These are phyloP conservation scores for Plagiodera versicolora DNA, from an alignment of 2,888 invertebrate species.

Conservation along the genomic window DNA sequence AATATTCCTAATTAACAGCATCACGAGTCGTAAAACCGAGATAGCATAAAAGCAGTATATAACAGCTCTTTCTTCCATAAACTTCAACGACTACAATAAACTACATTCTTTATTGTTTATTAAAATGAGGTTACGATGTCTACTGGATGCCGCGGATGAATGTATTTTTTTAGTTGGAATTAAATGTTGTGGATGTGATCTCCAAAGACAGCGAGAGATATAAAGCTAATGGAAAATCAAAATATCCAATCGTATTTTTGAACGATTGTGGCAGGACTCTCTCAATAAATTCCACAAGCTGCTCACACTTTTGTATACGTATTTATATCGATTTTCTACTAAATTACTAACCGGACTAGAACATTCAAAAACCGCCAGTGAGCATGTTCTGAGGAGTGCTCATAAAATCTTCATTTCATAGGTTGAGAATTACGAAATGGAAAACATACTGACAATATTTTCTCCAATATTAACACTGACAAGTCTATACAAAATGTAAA, in stretches of 20 bases:
- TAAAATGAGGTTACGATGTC: slow-evolving; percentile 49
- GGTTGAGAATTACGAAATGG: too few species aligned
- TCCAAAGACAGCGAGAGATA: background rate
- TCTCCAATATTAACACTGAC: too few species aligned
- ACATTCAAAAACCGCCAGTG: too few species aligned
- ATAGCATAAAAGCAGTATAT: slow-evolving; percentile 32
- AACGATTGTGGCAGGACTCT: background rate
- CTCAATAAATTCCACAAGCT: background rate
- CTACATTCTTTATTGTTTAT: slow-evolving; percentile 48
- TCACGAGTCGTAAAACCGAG: slow-evolving; percentile 30
- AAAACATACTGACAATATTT: too few species aligned
- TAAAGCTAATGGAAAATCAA: background rate
- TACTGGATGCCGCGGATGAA: slow-evolving; percentile 28
- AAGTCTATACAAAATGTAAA: too few species aligned
- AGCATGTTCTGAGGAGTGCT: too few species aligned
- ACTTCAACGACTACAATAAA: slow-evolving; percentile 33
- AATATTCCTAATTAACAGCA: slow-evolving; percentile 33
- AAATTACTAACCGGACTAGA: too few species aligned
- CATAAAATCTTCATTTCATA: too few species aligned
- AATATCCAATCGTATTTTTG: background rate
- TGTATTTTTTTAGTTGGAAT: slow-evolving; percentile 11
- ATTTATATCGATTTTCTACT: too few species aligned
- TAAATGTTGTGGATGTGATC: slow-evolving; percentile 2
- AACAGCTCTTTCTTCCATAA: slow-evolving; percentile 33
- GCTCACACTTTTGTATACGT: too few species aligned